A percentile compares a stretch with the other conserved stretches of the same genome.
Evolutionary conservation across 2,888 invertebrate species (phyloP).

Genomic region (Leptinotarsa haldemani): DNA sequence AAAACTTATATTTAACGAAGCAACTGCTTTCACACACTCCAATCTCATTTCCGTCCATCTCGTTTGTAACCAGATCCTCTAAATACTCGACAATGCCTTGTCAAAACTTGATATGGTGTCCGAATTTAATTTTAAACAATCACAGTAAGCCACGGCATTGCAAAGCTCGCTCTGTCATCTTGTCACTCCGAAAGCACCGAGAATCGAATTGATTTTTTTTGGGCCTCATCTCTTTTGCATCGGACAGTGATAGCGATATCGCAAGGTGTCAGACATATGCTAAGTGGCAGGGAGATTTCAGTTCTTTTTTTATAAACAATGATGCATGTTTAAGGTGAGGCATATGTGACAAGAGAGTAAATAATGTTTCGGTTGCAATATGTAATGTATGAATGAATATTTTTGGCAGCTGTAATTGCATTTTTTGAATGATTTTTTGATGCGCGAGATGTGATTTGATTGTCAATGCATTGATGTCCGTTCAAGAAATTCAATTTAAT

Average conservation of each 20-base stretch:
- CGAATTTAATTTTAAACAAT: conserved; percentile 38
- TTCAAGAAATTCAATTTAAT: too few relatives aligned
- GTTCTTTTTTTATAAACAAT: conserved; percentile 14
- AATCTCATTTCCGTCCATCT: conserved; percentile 15
- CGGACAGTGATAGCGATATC: conserved; percentile 10
- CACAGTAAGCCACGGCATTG: conserved; percentile 36
- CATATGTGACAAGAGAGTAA: conserved; percentile 27
- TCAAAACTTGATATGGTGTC: conserved; percentile 36
- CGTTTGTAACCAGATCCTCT: conserved; percentile 28
- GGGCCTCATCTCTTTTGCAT: not conserved
- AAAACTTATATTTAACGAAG: not conserved
- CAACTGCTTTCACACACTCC: conserved; percentile 18
- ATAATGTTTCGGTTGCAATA: conserved; percentile 25
- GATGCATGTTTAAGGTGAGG: conserved; percentile 24
- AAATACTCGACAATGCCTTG: conserved; percentile 23
- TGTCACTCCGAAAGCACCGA: conserved; percentile 27
- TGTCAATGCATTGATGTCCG: too few relatives aligned
- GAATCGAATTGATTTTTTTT: conserved; percentile 19
- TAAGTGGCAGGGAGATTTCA: conserved; percentile 23
- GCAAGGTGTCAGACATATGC: conserved; percentile 23
- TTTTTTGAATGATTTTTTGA: conserved; percentile 3
- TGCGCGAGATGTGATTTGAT: too few relatives aligned
- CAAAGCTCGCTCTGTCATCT: conserved; percentile 29
- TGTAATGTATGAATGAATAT: conserved; percentile 3
- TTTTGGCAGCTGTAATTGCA: conserved; percentile 21